Conservation (phyloP, 2,113 vertebrate genomes). For the Stegastes partitus region DNA sequence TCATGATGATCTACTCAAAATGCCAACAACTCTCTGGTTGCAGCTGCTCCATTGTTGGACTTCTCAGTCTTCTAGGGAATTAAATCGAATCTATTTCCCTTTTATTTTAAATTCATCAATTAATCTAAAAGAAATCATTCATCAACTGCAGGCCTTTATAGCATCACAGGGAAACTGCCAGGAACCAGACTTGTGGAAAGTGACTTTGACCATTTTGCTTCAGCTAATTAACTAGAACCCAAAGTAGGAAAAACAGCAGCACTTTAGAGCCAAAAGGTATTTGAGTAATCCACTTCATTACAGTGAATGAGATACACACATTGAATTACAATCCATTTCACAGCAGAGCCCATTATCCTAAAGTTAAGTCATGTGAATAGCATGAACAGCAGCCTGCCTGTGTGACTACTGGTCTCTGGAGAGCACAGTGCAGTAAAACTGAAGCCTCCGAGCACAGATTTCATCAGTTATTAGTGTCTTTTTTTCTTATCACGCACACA, state of each 20-base stretch:
- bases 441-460: slow-evolving; percentile 26
- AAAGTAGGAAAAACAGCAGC: slow-evolving; percentile 13
- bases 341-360: slow-evolving; percentile 60
- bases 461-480: slow-evolving; percentile 15
- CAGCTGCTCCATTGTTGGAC: not conserved
- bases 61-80: not conserved
- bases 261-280: slow-evolving; percentile 38
- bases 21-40: not conserved
- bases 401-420: slow-evolving; percentile 40
- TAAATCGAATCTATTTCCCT: not conserved
- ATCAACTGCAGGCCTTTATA: not conserved
- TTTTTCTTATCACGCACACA: slow-evolving; percentile 10
- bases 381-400: slow-evolving; percentile 54
- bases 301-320: slow-evolving; percentile 35
- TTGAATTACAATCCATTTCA: slow-evolving; percentile 63
- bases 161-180: not conserved
- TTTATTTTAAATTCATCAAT: not conserved
- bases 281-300: slow-evolving; percentile 67
- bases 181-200: not conserved
- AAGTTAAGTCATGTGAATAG: slow-evolving; percentile 72
- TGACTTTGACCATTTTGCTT: not conserved
- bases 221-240: not conserved
- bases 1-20: too few species aligned
- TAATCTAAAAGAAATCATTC: too few species aligned
- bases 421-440: slow-evolving; percentile 24